These are phyloP conservation scores for Meandrusa payeni DNA, from an alignment of 2,888 invertebrate species.

Conservation along the genomic window DNA sequence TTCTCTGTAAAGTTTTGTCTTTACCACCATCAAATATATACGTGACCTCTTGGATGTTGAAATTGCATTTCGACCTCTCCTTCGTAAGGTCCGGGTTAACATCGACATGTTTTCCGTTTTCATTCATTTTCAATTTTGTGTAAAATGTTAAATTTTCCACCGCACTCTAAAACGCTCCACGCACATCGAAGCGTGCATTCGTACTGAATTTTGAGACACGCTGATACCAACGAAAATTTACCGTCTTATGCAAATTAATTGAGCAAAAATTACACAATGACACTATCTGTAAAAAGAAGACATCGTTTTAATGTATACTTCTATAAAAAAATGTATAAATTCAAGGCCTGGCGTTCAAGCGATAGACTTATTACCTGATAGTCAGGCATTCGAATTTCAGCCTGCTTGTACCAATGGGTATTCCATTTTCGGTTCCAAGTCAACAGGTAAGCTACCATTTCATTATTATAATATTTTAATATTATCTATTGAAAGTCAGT, in stretches of 20 bases:
- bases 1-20: conserved; percentile 84
- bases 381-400: too few relatives aligned
- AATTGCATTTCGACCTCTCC: conserved; percentile 86
- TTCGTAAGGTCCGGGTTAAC: conserved; percentile 84
- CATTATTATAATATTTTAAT: too few relatives aligned
- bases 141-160: not conserved
- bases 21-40: conserved; percentile 87
- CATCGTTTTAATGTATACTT: too few relatives aligned
- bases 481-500: too few relatives aligned
- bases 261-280: too few relatives aligned
- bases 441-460: too few relatives aligned
- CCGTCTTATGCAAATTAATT: conserved; percentile 15
- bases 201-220: conserved; percentile 12
- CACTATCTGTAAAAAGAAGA: too few relatives aligned
- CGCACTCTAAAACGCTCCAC: not conserved
- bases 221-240: not conserved
- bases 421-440: too few relatives aligned
- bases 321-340: too few relatives aligned
- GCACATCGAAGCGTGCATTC: conserved; percentile 1
- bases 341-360: too few relatives aligned
- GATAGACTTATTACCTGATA: too few relatives aligned
- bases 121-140: conserved; percentile 3
- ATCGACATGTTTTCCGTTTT: conserved; percentile 24
- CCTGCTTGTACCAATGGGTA: too few relatives aligned
- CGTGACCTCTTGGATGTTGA: conserved; percentile 87